Evolutionary conservation across 1,140 invertebrate genomes (phyloP).

Genomic region (Trialeurodes vaporariorum): DNA sequence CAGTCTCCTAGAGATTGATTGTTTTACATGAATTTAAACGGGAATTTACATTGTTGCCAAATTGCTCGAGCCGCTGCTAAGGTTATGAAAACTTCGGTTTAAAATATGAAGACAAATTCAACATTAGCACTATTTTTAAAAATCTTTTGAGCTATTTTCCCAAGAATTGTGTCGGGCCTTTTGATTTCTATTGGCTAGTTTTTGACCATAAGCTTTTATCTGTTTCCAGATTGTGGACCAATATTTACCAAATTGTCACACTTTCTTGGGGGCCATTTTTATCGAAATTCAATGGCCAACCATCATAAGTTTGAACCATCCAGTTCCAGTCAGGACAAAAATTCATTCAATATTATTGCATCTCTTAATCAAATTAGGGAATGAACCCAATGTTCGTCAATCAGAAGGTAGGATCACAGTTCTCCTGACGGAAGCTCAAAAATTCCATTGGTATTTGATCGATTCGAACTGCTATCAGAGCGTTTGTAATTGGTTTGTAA

Average conservation of each 20-base stretch:
- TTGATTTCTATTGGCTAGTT: too few relatives aligned
- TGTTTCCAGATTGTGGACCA: conserved; percentile 43
- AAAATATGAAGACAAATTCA: too few relatives aligned
- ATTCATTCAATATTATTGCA: conserved; percentile 46
- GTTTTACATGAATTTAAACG: too few relatives aligned
- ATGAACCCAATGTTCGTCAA: conserved; percentile 55
- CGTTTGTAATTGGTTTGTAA: conserved; percentile 63
- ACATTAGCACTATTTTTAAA: too few relatives aligned
- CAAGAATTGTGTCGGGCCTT: too few relatives aligned
- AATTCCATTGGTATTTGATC: conserved; percentile 55
- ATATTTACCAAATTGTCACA: conserved; percentile 55
- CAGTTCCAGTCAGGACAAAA: conserved; percentile 22
- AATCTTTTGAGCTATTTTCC: too few relatives aligned
- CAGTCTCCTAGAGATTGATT: too few relatives aligned
- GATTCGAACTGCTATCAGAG: conserved; percentile 52
- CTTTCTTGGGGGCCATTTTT: conserved; percentile 57
- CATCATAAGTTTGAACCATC: conserved; percentile 10
- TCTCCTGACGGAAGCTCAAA: conserved; percentile 48
- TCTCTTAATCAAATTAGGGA: conserved; percentile 53
- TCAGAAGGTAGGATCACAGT: conserved; percentile 39
- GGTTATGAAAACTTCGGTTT: too few relatives aligned
- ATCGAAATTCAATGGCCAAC: conserved; percentile 44
- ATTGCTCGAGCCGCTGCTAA: too few relatives aligned
- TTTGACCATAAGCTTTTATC: too few relatives aligned
- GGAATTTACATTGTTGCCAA: too few relatives aligned